Conservation (phyloP, 2,888 invertebrate genomes). For the Coelogynopora nodosa region DNA sequence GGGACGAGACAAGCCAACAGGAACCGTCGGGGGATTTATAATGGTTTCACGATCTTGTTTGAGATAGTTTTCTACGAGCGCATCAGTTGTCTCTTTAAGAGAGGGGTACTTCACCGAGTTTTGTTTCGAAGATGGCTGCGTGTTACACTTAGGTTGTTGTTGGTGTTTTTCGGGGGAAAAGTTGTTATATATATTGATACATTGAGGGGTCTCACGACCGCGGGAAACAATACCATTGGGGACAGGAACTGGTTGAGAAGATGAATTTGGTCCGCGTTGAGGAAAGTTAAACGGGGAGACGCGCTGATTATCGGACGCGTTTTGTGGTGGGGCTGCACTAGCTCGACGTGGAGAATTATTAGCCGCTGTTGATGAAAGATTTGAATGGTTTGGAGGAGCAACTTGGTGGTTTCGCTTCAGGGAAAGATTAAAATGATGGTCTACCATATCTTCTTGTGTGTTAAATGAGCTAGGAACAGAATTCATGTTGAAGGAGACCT, state of each 20-base stretch:
- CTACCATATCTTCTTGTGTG: background rate
- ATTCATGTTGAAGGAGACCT: background rate
- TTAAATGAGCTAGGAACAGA: background rate
- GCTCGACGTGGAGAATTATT: background rate
- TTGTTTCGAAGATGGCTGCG: background rate
- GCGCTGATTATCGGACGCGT: background rate
- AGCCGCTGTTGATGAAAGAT: background rate
- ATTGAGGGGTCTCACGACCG: background rate
- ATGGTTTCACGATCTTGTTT: background rate
- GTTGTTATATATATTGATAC: background rate
- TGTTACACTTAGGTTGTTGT: background rate
- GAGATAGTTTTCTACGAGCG: background rate
- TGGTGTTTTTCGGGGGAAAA: background rate
- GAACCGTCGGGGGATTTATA: background rate
- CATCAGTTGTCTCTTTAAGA: background rate
- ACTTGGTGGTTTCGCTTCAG: background rate
- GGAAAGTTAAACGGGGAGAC: background rate
- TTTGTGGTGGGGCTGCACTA: background rate
- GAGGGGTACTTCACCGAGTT: background rate
- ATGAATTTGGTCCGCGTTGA: background rate
- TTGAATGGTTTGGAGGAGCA: background rate
- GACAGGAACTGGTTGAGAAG: background rate
- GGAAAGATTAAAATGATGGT: background rate
- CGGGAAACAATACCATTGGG: background rate
- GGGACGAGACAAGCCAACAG: background rate